Conservation (phyloP, 37 sponge, comb jelly and placozoan genomes). For the Trichoplax adhaerens region DNA sequence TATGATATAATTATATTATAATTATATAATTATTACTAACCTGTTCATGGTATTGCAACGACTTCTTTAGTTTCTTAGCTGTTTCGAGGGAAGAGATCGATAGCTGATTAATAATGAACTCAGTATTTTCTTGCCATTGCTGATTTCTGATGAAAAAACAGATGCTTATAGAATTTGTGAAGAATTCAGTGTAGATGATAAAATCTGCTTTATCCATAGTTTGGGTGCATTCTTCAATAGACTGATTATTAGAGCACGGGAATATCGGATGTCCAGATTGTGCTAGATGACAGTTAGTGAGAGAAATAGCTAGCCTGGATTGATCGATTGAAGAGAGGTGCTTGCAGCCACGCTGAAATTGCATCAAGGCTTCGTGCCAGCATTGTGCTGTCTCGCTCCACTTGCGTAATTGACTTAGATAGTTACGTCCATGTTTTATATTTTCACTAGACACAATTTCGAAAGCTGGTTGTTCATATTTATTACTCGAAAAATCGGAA, state of each 20-base stretch:
- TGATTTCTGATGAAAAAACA: slow-evolving; percentile 45
- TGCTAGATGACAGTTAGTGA: slow-evolving; percentile 52
- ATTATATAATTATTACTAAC: too few species aligned
- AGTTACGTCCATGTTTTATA: too few species aligned
- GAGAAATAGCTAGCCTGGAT: slow-evolving; percentile 35
- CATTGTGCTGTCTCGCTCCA: too few species aligned
- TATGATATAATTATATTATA: too few species aligned
- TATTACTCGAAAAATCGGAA: too few species aligned
- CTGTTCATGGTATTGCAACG: slow-evolving; percentile 28
- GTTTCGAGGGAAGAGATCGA: slow-evolving; percentile 25
- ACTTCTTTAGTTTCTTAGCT: slow-evolving; percentile 25
- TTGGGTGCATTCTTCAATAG: slow-evolving; percentile 27
- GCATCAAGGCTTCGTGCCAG: slow-evolving; percentile 10
- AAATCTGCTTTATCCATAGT: slow-evolving; percentile 36
- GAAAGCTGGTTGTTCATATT: too few species aligned
- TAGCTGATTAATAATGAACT: slow-evolving; percentile 21
- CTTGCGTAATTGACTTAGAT: too few species aligned
- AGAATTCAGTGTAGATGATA: slow-evolving; percentile 43
- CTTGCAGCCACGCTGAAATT: slow-evolving; percentile 23
- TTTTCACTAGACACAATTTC: too few species aligned
- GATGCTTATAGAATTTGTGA: slow-evolving; percentile 51
- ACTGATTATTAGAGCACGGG: slow-evolving; percentile 22
- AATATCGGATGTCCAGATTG: slow-evolving; percentile 24
- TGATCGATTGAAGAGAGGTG: slow-evolving; percentile 20
- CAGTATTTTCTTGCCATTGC: slow-evolving; percentile 55